Base-by-base conservation (phyloP, 1,140 invertebrate genomes). In the Mya arenaria region DNA sequence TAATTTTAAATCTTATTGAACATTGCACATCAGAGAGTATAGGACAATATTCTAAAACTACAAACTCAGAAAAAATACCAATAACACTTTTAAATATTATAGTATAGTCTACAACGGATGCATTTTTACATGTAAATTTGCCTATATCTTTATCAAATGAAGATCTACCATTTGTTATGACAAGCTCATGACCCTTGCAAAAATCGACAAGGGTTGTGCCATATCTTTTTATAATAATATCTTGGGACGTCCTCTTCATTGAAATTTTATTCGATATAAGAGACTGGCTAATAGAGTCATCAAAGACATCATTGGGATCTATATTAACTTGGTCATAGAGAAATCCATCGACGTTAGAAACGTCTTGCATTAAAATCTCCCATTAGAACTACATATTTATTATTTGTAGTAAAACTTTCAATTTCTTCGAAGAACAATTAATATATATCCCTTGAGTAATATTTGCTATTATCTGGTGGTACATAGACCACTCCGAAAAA, bases 401-500 rank as follows among this genome's bases (percentile, higher is more conserved):
- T 10, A 19, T 48, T 48, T 19, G 41, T 13, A 13, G 41, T 48
- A 48, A 48, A 48, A 48, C 19, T 10, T 48, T n/a, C n/a, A n/a
- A 48, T 19, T 48, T 48, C 41, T 13, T 48, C 41, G 19, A 10
- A 48, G 19, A 48, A 48, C 10, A 13, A 13, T 13, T 48, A 10
- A 48, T 48, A 48, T 48, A 48, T 10, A 32, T 65, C 62, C 15
- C 62, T 65, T 30, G 62, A 65, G 34, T 30, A 65, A 36, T 15
- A 65, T 37, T 68, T 68, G 4, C 34, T 68, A 44, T 68, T 68
- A n/a, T 68, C 65, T 6, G 65, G 39, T 4, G 34, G 39, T 32
- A 68, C 65, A 34, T 68, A 44, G 17, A 68, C 65, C 15, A 68
- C 37, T 13, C 65, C 65, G 23, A 39, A 68, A 23, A 34, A 25